Percentiles rank a stretch among this genome's conserved stretches.
These are phyloP conservation scores for Thereva nobilitata DNA, from an alignment of 2,888 invertebrate species.

Conservation along the genomic window DNA sequence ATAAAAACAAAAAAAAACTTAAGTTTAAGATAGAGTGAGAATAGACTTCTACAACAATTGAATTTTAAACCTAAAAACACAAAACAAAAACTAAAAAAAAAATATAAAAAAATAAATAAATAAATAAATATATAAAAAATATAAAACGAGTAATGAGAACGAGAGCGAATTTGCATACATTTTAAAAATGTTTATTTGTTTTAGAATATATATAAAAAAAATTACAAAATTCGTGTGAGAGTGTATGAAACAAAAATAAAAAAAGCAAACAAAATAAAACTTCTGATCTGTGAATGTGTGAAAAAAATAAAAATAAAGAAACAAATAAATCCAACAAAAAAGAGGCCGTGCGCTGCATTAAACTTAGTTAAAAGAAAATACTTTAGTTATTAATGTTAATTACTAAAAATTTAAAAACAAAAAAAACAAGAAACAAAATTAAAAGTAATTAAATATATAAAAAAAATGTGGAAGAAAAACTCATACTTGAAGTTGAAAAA, in stretches of 20 bases:
- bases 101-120: too few species aligned
- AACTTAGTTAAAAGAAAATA: constrained; percentile 16
- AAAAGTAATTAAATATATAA: neutral
- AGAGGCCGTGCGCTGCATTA: constrained; percentile 22
- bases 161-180: constrained; percentile 22
- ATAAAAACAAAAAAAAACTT: constrained; percentile 27
- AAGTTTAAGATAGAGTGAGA: constrained; percentile 33
- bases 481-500: constrained; percentile 27
- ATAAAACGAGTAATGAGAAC: too few species aligned
- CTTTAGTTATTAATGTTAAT: constrained; percentile 28
- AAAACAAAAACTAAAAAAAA: too few species aligned
- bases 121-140: too few species aligned
- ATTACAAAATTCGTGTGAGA: neutral
- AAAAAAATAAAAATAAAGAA: constrained; percentile 4
- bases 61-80: constrained; percentile 18
- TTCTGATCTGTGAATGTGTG: constrained; percentile 19
- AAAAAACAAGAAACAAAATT: too few species aligned
- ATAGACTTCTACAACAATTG: constrained; percentile 34
- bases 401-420: constrained; percentile 16
- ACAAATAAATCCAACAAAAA: neutral
- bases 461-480: constrained; percentile 25
- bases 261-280: constrained; percentile 22
- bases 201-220: constrained; percentile 21
- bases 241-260: constrained; percentile 23
- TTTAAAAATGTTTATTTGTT: constrained; percentile 26